phyloP scores from a whole-genome alignment of 2,888 invertebrate species.

The Lasioglossum malachurum region DNA sequence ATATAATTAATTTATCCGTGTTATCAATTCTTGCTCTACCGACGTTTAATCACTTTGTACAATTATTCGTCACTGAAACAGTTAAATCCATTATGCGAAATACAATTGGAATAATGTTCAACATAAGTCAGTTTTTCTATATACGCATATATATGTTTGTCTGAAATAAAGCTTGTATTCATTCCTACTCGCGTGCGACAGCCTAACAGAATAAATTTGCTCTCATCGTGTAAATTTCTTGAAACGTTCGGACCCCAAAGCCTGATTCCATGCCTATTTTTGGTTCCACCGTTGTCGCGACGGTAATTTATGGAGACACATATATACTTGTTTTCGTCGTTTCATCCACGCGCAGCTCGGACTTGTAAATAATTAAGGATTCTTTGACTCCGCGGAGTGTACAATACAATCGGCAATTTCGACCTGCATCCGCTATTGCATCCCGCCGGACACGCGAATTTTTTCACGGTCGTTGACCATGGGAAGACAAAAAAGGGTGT shows the following conservation, averaged over 20 bases:
- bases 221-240: background rate
- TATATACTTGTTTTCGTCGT: background rate
- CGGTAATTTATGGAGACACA: background rate
- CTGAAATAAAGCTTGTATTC: background rate
- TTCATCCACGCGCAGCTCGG: background rate
- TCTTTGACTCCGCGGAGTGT: constrained; percentile 2
- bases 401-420: constrained; percentile 27
- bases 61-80: background rate
- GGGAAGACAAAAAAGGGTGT: background rate
- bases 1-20: background rate
- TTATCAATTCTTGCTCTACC: background rate
- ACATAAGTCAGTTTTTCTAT: no score
- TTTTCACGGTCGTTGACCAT: constrained; percentile 66
- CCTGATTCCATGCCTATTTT: background rate
- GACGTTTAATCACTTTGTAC: background rate
- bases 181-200: background rate
- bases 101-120: background rate
- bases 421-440: constrained; percentile 36
- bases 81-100: background rate
- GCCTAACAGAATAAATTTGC: background rate
- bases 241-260: background rate
- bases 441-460: constrained; percentile 49
- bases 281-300: background rate
- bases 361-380: constrained; percentile 8
- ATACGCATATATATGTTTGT: no score